Conservation (phyloP, 1,140 invertebrate genomes). For the Cyclargus thomasi region DNA sequence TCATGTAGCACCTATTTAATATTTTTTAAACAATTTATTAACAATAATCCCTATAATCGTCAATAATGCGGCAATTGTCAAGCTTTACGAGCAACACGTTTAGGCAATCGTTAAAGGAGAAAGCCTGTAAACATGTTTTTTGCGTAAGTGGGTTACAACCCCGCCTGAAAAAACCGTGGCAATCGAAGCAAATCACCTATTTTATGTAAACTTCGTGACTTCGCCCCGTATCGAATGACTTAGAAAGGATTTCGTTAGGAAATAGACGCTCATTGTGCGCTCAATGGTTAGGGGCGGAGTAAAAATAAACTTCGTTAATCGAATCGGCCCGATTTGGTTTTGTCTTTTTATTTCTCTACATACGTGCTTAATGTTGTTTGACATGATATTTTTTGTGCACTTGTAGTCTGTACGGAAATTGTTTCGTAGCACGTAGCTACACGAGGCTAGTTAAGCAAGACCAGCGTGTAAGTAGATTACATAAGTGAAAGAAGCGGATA, state of each 20-base stretch:
- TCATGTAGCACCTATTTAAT: no score
- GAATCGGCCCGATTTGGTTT: background rate
- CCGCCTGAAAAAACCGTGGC: slow-evolving; percentile 55
- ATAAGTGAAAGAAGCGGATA: no score
- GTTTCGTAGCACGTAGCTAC: no score
- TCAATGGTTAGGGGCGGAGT: slow-evolving; percentile 46
- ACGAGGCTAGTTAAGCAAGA: no score
- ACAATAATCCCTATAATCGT: background rate
- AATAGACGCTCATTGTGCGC: slow-evolving; percentile 51
- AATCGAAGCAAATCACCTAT: slow-evolving; percentile 69
- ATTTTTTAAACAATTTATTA: background rate
- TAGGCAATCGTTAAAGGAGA: slow-evolving; percentile 55
- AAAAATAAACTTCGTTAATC: slow-evolving; percentile 48
- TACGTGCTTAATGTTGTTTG: background rate
- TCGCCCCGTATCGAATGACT: slow-evolving; percentile 69
- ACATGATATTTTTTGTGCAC: background rate
- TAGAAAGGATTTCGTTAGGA: slow-evolving; percentile 66
- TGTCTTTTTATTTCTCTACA: background rate
- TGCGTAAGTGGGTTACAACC: slow-evolving; percentile 46
- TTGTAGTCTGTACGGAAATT: no score
- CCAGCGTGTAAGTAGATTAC: no score
- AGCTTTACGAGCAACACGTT: slow-evolving; percentile 61
- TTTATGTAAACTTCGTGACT: slow-evolving; percentile 75
- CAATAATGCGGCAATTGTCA: slow-evolving; percentile 36
- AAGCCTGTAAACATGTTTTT: slow-evolving; percentile 68